A percentile compares a stretch with the other conserved stretches of the same genome.
These are phyloP conservation scores for Sakesphorus luctuosus DNA, from an alignment of 2,113 vertebrate genomes.

Conservation along the genomic window DNA sequence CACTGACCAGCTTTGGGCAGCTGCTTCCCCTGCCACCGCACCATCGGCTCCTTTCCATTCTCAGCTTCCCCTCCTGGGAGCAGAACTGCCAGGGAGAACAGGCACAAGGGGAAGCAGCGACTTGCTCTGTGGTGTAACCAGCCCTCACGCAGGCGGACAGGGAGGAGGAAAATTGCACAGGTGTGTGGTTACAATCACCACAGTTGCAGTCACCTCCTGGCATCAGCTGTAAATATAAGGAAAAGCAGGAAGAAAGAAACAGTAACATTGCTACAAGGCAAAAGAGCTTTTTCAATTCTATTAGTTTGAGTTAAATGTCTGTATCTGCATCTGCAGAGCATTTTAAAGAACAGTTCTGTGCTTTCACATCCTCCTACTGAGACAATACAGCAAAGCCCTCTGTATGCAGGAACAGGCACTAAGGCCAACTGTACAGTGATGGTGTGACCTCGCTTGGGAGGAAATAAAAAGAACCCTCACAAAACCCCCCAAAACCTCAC, in stretches of 20 bases:
- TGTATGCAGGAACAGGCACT: neutral
- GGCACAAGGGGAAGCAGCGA: neutral
- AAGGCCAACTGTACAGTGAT: neutral
- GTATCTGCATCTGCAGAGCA: neutral
- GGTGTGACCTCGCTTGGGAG: neutral
- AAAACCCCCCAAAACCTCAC: neutral
- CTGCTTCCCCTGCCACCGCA: neutral
- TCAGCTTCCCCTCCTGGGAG: too few species aligned
- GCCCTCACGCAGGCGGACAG: fast-evolving
- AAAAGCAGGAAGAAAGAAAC: neutral
- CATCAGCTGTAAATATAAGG: neutral
- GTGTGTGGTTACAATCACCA: neutral
- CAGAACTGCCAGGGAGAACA: fast-evolving
- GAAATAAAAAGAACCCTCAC: neutral
- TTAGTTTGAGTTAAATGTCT: neutral
- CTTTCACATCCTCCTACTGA: neutral
- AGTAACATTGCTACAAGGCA: neutral
- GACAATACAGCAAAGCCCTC: fast-evolving
- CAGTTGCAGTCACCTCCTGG: neutral
- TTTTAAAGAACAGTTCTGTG: neutral
- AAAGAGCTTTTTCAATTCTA: neutral
- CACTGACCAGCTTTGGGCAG: fast-evolving
- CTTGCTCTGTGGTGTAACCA: fast-evolving
- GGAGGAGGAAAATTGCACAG: neutral
- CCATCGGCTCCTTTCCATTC: fast-evolving